Conservation (phyloP, 2,888 invertebrate species). For the Trissonchulus sp. region DNA sequence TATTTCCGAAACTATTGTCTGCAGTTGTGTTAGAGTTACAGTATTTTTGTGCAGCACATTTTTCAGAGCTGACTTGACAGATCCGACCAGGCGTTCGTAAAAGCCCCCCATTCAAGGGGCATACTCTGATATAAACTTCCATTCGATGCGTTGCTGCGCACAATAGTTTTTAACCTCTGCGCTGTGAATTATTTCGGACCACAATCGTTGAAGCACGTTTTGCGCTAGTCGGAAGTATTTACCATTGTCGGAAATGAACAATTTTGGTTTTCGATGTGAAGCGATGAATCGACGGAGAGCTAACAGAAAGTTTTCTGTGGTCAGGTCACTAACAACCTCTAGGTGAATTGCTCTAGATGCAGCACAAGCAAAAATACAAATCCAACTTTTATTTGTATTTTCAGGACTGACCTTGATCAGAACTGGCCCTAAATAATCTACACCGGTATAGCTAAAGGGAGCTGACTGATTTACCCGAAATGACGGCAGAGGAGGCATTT, state of each 20-base stretch:
- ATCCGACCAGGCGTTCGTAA: conserved; percentile 15
- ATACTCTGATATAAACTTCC: conserved; percentile 23
- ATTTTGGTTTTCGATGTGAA: neutral
- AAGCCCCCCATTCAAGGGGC: conserved; percentile 25
- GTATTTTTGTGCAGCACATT: neutral
- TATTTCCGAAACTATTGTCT: conserved; percentile 15
- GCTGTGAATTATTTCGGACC: conserved; percentile 2
- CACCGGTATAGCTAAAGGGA: conserved; percentile 5
- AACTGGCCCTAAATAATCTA: conserved; percentile 20
- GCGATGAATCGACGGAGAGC: conserved; percentile 20
- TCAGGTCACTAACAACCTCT: conserved; percentile 16
- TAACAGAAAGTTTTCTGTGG: conserved; percentile 12
- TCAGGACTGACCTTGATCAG: neutral
- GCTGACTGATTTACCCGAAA: conserved; percentile 12
- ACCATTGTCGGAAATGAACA: conserved; percentile 20
- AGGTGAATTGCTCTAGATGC: conserved; percentile 14
- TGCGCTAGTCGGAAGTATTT: conserved; percentile 9
- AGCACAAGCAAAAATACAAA: conserved; percentile 23
- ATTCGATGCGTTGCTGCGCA: neutral
- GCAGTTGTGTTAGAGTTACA: conserved; percentile 7
- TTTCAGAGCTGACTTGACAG: conserved; percentile 20
- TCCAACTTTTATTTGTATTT: conserved; percentile 1
- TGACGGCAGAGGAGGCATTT: conserved; percentile 7
- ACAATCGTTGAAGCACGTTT: neutral
- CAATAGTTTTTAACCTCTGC: neutral